Base-by-base conservation (phyloP, 2,113 vertebrate species). In the Paedocypris sp. region DNA sequence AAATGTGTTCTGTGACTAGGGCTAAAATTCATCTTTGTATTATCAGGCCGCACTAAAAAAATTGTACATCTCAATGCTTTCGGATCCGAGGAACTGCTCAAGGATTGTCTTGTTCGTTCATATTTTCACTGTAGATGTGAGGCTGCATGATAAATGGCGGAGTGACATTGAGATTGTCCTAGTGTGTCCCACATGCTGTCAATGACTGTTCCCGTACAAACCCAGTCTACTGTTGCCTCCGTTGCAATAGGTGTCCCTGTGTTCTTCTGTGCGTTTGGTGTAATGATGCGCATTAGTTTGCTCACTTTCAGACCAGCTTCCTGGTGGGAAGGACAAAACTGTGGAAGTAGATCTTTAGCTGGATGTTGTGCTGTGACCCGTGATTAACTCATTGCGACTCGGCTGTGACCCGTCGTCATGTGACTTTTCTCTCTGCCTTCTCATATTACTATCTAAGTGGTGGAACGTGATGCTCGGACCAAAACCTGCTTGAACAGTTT, bases 141-240 rank as follows among this genome's bases (percentile, higher is more conserved):
- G 60, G 47, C 53, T 53, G 25, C 15, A 39, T 62, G 49, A 64
- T 74, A 78, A 78, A 76, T 67, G 76, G 68, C 64, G 69, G 25
- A 16, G 51, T 70, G 70, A 70, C 72, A 66, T 51, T 50, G 45
- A 71, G 70, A 62, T 66, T 45, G 35, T 66, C 28, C 50, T 68
- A 66, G 3, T 4, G 64, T 74, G 31, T 45, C 57, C 67, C 15
- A 77, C 66, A 45, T n/a, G 49, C 64, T 60, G 36, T 56, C 35
- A 60, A 5, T 61, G 13, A 13, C 32, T 38, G 11, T 45, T 15
- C n/a, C 39, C 47, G 13, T 33, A 29, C 47, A 46, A 16, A 38
- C 16, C 32, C 52, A 53, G 31, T 19, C 32, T n/a, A 13, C 18
- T 36, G 18, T 66, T 39, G 16, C 31, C 20, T 41, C 11, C 9